A percentile compares a stretch with the other conserved stretches of the same genome.
Evolutionary conservation across 2,888 invertebrate species (phyloP).

Genomic region (Kuschelorhynchus macadamiae): DNA sequence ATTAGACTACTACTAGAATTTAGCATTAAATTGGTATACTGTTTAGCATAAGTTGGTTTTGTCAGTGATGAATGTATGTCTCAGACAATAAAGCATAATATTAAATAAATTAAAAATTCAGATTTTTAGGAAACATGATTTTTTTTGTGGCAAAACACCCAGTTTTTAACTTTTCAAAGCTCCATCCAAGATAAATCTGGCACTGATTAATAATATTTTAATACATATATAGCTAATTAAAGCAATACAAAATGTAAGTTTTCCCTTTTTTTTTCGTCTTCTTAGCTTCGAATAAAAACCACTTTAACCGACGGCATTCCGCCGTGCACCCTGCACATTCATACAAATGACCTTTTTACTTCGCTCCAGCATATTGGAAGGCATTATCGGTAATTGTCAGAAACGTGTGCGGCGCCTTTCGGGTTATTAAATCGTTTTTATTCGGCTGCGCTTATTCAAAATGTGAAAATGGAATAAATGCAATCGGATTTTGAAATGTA

Average conservation of each 20-base stretch:
- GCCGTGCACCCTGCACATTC: constrained; percentile 25
- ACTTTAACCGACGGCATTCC: constrained; percentile 13
- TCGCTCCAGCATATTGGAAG: constrained; percentile 28
- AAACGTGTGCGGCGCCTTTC: constrained; percentile 31
- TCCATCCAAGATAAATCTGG: too few species aligned
- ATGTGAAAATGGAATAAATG: constrained; percentile 40
- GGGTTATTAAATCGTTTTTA: constrained; percentile 36
- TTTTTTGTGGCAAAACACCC: too few species aligned
- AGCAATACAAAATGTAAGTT: background rate
- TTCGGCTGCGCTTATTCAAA: constrained; percentile 26
- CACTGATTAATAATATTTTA: too few species aligned
- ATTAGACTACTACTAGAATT: too few species aligned
- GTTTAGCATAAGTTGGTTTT: too few species aligned
- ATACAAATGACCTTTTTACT: constrained; percentile 39
- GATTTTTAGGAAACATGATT: too few species aligned
- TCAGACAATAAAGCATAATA: too few species aligned
- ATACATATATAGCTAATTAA: too few species aligned
- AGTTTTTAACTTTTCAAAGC: too few species aligned
- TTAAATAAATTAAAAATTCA: too few species aligned
- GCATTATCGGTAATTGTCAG: constrained; percentile 42
- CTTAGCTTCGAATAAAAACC: constrained; percentile 17
- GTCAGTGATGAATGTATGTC: too few species aligned
- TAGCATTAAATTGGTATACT: too few species aligned
- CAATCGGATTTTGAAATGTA: constrained; percentile 34
- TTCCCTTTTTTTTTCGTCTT: constrained; percentile 7